A percentile compares a stretch with the other conserved stretches of the same genome.
Conservation (phyloP, 2,888 invertebrate genomes). For the Orthonevra nobilis region DNA sequence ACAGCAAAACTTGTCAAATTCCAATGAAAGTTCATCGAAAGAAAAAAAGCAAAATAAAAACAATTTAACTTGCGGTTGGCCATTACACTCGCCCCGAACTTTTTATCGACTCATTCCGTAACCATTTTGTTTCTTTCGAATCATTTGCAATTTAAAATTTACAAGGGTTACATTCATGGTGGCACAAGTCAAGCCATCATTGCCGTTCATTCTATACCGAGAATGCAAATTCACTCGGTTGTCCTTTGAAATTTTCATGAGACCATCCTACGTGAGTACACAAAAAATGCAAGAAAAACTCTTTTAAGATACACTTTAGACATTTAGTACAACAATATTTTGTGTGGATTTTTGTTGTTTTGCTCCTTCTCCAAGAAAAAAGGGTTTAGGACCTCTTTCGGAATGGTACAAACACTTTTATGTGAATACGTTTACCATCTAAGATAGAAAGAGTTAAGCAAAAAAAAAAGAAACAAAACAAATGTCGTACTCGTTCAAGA, state of each 20-base stretch:
- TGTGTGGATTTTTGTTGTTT: slow-evolving; percentile 32
- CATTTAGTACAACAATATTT: slow-evolving; percentile 65
- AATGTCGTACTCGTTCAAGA: slow-evolving; percentile 52
- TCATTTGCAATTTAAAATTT: slow-evolving; percentile 68
- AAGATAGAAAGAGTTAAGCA: not conserved
- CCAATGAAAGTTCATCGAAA: slow-evolving; percentile 26
- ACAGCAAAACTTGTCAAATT: slow-evolving; percentile 5
- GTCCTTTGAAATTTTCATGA: slow-evolving; percentile 68
- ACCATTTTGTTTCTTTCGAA: slow-evolving; percentile 53
- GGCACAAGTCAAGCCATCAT: slow-evolving; percentile 53
- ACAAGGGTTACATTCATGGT: slow-evolving; percentile 51
- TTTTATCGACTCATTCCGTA: slow-evolving; percentile 39
- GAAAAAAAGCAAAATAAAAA: too few relatives aligned
- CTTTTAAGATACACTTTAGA: slow-evolving; percentile 51
- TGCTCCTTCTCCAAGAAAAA: slow-evolving; percentile 1
- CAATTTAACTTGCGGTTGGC: slow-evolving; percentile 48
- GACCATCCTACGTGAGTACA: slow-evolving; percentile 45
- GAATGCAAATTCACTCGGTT: slow-evolving; percentile 63
- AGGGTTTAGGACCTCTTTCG: slow-evolving; percentile 16
- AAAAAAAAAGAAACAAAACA: not conserved
- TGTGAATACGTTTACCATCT: slow-evolving; percentile 40
- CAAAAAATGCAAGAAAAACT: slow-evolving; percentile 48
- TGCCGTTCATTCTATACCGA: slow-evolving; percentile 27
- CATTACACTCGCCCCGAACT: slow-evolving; percentile 31
- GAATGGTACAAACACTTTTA: slow-evolving; percentile 22